Conservation (phyloP, 30 jellyfish, hydroid and myxozoan species). For the Aurelia aurita complex sp. Pacific region DNA sequence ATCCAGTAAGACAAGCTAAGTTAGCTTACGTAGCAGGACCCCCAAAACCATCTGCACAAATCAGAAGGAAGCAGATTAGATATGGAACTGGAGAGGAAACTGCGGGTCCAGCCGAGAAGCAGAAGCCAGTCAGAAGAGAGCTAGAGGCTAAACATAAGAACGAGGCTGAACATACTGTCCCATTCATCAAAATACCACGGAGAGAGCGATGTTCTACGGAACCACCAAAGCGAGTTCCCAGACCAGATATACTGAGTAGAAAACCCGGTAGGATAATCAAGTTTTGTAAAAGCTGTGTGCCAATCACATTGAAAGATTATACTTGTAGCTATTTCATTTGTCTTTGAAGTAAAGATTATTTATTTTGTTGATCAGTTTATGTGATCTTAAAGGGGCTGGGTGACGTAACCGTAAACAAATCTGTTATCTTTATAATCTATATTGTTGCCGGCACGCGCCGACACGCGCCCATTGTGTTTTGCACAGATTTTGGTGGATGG, state of each 20-base stretch:
- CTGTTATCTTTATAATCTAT: too few species aligned
- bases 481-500: too few species aligned
- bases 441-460: too few species aligned
- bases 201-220: slow-evolving; percentile 72
- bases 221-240: slow-evolving; percentile 30
- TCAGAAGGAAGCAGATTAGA: slow-evolving; percentile 31
- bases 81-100: slow-evolving; percentile 64
- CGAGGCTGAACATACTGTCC: slow-evolving; percentile 74
- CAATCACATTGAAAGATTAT: background rate
- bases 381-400: too few species aligned
- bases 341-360: background rate
- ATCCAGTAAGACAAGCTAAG: slow-evolving; percentile 86
- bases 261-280: slow-evolving; percentile 50
- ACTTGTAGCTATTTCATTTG: background rate
- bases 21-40: slow-evolving; percentile 91
- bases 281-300: background rate
- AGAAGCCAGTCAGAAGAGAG: slow-evolving; percentile 24
- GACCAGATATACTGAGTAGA: slow-evolving; percentile 34
- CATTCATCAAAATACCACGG: slow-evolving; percentile 61
- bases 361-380: background rate
- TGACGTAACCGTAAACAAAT: too few species aligned
- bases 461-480: too few species aligned
- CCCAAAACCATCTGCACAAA: slow-evolving; percentile 62
- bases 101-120: slow-evolving; percentile 20
- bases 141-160: slow-evolving; percentile 57